Evolutionary conservation across 2,797 vertebrate species (phyloP).

Genomic region (Syndactyla subalaris): DNA sequence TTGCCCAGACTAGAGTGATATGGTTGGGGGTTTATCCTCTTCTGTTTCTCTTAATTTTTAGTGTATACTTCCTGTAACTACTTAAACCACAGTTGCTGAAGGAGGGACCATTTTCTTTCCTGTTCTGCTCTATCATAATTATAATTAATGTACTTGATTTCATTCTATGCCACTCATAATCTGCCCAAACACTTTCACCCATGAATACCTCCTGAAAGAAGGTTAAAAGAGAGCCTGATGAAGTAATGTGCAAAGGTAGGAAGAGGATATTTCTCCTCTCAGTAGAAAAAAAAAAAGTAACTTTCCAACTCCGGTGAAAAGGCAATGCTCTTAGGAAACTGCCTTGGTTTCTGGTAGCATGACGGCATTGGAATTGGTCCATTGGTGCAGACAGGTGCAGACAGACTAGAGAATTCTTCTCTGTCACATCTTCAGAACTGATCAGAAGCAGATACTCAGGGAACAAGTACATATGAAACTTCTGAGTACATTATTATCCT

Average conservation of each 20-base stretch:
- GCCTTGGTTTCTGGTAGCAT: neutral
- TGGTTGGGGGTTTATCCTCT: neutral
- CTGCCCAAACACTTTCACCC: neutral
- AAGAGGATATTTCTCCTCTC: neutral
- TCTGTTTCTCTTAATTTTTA: neutral
- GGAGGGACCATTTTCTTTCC: neutral
- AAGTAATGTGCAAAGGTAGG: neutral
- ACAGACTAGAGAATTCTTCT: neutral
- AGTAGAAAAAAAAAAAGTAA: neutral
- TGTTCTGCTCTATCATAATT: neutral
- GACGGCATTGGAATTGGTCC: neutral
- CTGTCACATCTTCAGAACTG: neutral
- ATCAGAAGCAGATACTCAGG: neutral
- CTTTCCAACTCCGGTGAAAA: neutral
- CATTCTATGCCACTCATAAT: neutral
- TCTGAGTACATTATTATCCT: neutral
- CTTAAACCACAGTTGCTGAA: neutral
- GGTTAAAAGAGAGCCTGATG: neutral
- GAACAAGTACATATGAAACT: neutral
- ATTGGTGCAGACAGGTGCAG: neutral
- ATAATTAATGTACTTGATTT: neutral
- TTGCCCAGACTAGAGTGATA: neutral
- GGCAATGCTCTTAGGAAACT: neutral
- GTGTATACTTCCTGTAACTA: neutral
- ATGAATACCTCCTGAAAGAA: neutral